Percentiles rank a stretch among this genome's conserved stretches.
Conservation (phyloP, 1,140 invertebrate genomes). For the Lordiphosa stackelbergi region DNA sequence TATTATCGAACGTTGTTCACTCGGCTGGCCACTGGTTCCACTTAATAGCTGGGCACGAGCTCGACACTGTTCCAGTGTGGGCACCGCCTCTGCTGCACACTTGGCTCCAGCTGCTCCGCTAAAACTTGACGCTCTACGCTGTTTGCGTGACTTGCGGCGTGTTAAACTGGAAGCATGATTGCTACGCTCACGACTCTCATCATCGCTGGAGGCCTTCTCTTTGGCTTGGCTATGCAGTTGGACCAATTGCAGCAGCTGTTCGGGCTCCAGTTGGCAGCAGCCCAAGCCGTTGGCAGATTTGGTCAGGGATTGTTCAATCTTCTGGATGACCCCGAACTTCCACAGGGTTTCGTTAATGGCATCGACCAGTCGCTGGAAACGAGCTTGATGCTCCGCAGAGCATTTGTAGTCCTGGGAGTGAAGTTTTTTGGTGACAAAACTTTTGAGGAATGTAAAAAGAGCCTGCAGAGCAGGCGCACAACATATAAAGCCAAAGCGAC, state of each 20-base stretch:
- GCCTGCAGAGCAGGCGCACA: constrained; percentile 37
- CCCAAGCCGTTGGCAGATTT: constrained; percentile 13
- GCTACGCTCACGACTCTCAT: constrained; percentile 61
- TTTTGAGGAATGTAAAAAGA: constrained; percentile 62
- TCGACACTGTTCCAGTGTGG: constrained; percentile 32
- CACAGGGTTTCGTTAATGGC: constrained; percentile 63
- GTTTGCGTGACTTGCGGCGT: constrained; percentile 54
- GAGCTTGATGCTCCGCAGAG: constrained; percentile 35
- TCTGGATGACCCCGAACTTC: constrained; percentile 64
- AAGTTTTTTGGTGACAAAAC: constrained; percentile 64
- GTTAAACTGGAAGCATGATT: constrained; percentile 51
- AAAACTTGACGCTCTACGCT: constrained; percentile 58
- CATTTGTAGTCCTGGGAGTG: constrained; percentile 67
- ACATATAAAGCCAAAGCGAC: constrained; percentile 67
- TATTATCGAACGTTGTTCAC: constrained; percentile 55
- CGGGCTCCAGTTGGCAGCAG: constrained; percentile 44
- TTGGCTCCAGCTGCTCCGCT: constrained; percentile 35
- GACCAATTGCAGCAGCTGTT: constrained; percentile 58
- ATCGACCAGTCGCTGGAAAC: constrained; percentile 60
- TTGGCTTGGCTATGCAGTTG: constrained; percentile 47
- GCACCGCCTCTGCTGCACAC: constrained; percentile 8
- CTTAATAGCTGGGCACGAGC: constrained; percentile 24
- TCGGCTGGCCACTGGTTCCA: background rate
- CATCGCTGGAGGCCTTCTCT: constrained; percentile 69
- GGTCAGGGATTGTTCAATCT: constrained; percentile 53